These are phyloP conservation scores for Leptobrachium leishanense DNA, from an alignment of 2,113 vertebrate species.

Conservation along the genomic window DNA sequence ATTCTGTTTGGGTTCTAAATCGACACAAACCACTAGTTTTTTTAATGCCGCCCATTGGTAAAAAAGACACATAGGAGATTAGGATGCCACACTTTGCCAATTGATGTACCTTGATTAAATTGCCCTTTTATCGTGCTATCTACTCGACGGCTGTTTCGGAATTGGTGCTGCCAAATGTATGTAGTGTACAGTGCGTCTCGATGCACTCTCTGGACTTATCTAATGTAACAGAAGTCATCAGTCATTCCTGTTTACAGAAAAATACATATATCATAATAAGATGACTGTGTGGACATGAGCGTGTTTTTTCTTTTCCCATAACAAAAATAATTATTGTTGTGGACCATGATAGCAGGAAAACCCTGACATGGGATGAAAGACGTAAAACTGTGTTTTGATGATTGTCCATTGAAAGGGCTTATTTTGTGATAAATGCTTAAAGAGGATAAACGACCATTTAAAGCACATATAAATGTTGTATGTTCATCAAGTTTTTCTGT, in stretches of 20 bases:
- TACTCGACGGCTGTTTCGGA: conserved; percentile 34
- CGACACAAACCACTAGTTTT: neutral
- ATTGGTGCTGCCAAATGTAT: conserved; percentile 14
- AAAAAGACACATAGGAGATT: conserved; percentile 7
- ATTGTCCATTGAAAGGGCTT: too few relatives aligned
- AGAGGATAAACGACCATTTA: too few relatives aligned
- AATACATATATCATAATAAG: conserved; percentile 9
- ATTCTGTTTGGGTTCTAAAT: neutral
- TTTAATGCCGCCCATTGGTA: conserved; percentile 30
- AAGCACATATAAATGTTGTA: too few relatives aligned
- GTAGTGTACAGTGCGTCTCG: conserved; percentile 37
- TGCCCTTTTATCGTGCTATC: conserved; percentile 34
- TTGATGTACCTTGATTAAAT: neutral
- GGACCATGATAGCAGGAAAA: neutral
- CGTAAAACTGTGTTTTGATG: conserved; percentile 10
- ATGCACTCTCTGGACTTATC: conserved; percentile 10
- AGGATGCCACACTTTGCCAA: conserved; percentile 19
- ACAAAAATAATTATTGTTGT: neutral
- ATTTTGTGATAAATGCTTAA: too few relatives aligned
- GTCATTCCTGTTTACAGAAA: conserved; percentile 20
- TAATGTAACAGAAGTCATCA: conserved; percentile 28
- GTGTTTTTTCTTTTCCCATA: conserved; percentile 22
- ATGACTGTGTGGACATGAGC: neutral
- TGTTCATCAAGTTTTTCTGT: too few relatives aligned
- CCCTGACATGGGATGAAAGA: neutral